phyloP scores from a whole-genome alignment of 2,797 vertebrate genomes.

The Bradypus variegatus region DNA sequence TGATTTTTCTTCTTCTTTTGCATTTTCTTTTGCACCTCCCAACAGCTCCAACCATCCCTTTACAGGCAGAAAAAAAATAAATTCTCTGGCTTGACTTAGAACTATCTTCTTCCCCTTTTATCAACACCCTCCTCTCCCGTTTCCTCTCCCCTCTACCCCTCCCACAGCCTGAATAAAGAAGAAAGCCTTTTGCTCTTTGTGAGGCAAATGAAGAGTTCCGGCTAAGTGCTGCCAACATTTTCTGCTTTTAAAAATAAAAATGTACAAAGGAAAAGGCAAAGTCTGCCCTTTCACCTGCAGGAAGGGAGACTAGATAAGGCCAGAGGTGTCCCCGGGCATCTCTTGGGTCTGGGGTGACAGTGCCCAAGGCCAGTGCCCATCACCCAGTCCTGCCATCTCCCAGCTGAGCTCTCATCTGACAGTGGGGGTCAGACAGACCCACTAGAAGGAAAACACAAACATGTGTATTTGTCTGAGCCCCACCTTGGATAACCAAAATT shows the following conservation, averaged over 20 bases:
- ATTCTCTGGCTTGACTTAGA: background rate
- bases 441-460: background rate
- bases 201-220: background rate
- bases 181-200: background rate
- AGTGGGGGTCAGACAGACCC: background rate
- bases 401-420: background rate
- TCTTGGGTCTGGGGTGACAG: background rate
- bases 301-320: background rate
- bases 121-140: background rate
- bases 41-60: background rate
- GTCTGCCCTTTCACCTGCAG: background rate
- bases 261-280: background rate
- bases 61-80: background rate
- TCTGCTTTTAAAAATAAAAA: background rate
- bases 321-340: background rate
- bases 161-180: background rate
- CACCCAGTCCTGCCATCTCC: background rate
- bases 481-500: background rate
- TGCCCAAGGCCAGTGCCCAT: fast-evolving
- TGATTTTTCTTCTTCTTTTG: background rate
- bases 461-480: background rate
- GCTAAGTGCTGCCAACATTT: background rate
- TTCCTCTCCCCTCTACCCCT: background rate
- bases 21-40: background rate
- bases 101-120: background rate